phyloP scores from a whole-genome alignment of 2,113 vertebrate genomes.

The Spermophilus dauricus region DNA sequence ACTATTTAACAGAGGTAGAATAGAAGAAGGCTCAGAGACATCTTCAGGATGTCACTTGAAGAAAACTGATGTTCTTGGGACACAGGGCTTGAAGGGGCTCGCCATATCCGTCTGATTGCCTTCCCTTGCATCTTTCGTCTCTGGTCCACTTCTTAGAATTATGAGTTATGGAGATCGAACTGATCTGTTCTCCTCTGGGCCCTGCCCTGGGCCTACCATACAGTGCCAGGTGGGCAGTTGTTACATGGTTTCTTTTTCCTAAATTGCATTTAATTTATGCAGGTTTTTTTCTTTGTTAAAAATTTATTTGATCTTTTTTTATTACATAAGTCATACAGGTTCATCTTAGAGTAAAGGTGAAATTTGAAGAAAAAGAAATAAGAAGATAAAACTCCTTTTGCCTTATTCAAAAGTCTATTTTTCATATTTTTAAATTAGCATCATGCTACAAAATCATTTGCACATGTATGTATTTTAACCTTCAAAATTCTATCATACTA shows the following conservation, averaged over 20 bases:
- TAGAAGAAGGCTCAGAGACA: not conserved
- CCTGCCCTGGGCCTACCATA: not conserved
- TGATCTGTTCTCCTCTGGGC: no score
- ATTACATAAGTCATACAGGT: not conserved
- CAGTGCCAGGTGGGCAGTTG: fast-evolving
- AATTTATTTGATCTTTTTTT: not conserved
- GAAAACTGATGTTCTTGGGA: not conserved
- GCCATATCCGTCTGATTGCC: no score
- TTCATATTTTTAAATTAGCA: not conserved
- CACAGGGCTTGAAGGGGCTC: no score
- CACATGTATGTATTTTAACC: not conserved
- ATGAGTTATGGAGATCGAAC: fast-evolving
- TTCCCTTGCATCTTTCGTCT: fast-evolving
- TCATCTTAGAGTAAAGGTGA: not conserved
- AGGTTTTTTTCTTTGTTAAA: not conserved
- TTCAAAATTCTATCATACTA: not conserved
- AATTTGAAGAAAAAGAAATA: not conserved
- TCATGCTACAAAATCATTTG: not conserved
- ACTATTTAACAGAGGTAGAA: not conserved
- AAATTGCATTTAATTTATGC: not conserved
- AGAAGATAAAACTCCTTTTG: not conserved
- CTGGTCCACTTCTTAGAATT: not conserved
- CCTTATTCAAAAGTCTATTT: not conserved
- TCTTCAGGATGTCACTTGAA: fast-evolving
- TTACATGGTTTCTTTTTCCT: not conserved